Evolutionary conservation across 1,140 invertebrate species (phyloP), one percentile per base, ranked within the genome.

Genomic region (Pachypeltis micranthus): DNA sequence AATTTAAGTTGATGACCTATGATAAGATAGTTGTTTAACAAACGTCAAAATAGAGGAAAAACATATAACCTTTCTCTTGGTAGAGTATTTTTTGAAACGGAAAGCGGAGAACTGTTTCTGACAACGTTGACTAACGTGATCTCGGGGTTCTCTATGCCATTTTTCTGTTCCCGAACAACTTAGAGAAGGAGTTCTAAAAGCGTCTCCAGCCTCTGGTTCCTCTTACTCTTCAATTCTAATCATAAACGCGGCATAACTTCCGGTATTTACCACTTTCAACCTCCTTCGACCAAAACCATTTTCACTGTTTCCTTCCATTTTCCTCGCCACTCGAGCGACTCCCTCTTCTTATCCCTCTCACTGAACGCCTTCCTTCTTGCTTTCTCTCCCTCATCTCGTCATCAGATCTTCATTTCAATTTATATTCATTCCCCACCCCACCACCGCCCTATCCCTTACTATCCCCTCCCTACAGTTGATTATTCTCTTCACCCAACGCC

Each of bases 191-290:
- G 12, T 51, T 3, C 47, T 51, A 51, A 51, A 51, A 51, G 47
- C 47, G 23, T 51, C 47, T 51, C 16, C 31, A 39, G 16, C 31
- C 31, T 10, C 31, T n/a, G n/a, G n/a, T n/a, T n/a, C n/a, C n/a
- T n/a, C 31, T 39, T 16, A 7, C 7, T 39, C 31, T 39, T 39
- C 31, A 16, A 54, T 57, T 28, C 55, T 57, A 57, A 57, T 57
- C 55, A 57, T 57, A 57, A 57, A 57, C 27, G 55, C 55, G 55
- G 23, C 55, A 57, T 57, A 57, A 57, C 55, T 57, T 57, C 55
- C 55, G 55, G 23, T 57, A 57, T 57, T 57, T 57, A 25, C 55
- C 55, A 57, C 55, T 57, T 57, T 57, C 27, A 25, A 57, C 24
- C 23, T n/a, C n/a, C n/a, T n/a, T n/a, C n/a, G n/a, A n/a, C n/a